Base-by-base conservation (phyloP, 2,888 invertebrate species). In the Eupithecia subfuscata region DNA sequence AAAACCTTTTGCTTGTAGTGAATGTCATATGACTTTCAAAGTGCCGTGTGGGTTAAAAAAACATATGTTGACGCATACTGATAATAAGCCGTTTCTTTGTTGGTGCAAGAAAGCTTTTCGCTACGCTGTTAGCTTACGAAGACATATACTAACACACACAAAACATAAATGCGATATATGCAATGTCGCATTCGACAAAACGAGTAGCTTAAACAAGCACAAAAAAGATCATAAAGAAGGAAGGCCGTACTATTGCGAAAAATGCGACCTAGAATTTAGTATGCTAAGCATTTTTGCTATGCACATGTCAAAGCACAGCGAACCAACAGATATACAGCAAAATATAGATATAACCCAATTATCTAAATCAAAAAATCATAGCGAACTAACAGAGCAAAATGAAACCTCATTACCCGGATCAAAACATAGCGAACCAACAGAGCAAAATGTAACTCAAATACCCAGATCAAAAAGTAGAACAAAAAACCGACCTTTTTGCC, bases 1-100 rank as follows among this genome's bases (percentile, higher is more conserved):
- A 22, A 71, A 65, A 22, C 65, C 71, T 9, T 65, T 45, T 25
- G 16, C 52, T 11, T 72, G 72, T 52, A 56, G 5, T 7, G 3
- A 37, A 25, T 71, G 65, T 37, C 11, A 71, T 40, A 48, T 16
- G 25, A 30, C 63, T 30, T 71, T 71, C 18, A 64, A 18, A 63
- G 70, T 56, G 7, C 56, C n/a, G 4, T 40, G 56, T 25, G 56
- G 22, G 14, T 60, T 71, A 18, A 63, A 56, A 45, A 63, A 71
- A 25, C 71, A 71, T 22, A 71, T 71, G 48, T 43, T 30, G 52
- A 71, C 18, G 9, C 71, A 71, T 37, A 45, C 45, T 12, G 14
- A n/a, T 25, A 12, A 16, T 45, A 71, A 43, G 6, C 71, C 71
- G 6, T 48, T 34, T 71, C 7, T 34, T 2, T 71, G 71, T 25